These are phyloP conservation scores for Zaprionus tsacasi DNA, from an alignment of 1,140 invertebrate species.

Conservation along the genomic window DNA sequence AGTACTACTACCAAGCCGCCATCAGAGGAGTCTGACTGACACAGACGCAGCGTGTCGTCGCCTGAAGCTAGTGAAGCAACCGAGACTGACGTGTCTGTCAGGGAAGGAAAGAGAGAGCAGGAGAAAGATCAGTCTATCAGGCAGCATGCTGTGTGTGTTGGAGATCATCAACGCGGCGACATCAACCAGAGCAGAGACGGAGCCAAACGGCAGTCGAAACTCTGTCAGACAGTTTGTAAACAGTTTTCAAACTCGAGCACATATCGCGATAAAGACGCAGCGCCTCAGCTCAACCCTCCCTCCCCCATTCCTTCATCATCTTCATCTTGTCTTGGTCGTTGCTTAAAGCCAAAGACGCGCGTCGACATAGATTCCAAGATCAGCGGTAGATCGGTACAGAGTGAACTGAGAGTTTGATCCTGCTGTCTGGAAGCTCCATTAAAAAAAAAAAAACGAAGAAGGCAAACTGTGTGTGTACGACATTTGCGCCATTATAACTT, in stretches of 20 bases:
- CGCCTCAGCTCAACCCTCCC: background rate
- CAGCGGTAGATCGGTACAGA: constrained; percentile 19
- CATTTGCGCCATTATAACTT: constrained; percentile 83
- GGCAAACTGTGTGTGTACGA: constrained; percentile 73
- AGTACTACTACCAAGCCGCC: background rate
- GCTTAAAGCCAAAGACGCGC: constrained; percentile 67
- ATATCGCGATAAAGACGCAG: constrained; percentile 70
- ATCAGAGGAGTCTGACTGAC: constrained; percentile 11
- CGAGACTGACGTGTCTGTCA: constrained; percentile 33
- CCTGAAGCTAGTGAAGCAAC: constrained; percentile 60
- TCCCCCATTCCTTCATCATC: background rate
- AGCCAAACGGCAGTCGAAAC: constrained; percentile 75
- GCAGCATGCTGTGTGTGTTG: constrained; percentile 29
- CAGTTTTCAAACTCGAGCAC: constrained; percentile 71
- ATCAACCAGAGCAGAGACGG: constrained; percentile 52
- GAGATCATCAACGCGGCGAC: constrained; percentile 55
- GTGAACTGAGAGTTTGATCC: constrained; percentile 1
- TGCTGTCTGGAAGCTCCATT: constrained; percentile 51
- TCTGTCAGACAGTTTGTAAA: constrained; percentile 82
- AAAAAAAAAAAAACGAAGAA: constrained; percentile 36
- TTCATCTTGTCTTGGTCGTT: constrained; percentile 17
- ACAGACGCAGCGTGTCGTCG: constrained; percentile 65
- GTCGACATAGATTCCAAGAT: constrained; percentile 64
- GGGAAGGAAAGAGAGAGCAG: background rate
- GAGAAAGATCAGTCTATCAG: constrained; percentile 73